Conservation (phyloP, 2,797 vertebrate species). For the Pogonophryne albipinna region DNA sequence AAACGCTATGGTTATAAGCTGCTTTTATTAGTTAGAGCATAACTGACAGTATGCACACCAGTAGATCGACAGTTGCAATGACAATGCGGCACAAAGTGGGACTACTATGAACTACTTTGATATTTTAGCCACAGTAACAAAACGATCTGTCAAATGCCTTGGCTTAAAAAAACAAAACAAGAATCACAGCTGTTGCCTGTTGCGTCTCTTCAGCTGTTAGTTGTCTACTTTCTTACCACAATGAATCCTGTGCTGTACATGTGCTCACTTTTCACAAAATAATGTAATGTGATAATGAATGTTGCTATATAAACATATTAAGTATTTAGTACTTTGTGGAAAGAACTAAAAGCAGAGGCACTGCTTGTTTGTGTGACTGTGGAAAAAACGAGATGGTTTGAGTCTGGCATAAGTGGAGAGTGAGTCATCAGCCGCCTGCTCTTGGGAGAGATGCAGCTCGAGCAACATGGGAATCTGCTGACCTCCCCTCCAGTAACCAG, state of each 20-base stretch:
- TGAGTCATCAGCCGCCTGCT: constrained; percentile 77
- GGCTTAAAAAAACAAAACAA: constrained; percentile 15
- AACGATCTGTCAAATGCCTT: constrained; percentile 32
- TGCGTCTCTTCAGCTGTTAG: constrained; percentile 51
- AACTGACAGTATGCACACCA: too few species aligned
- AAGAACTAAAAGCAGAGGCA: constrained; percentile 38
- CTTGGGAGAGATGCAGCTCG: constrained; percentile 33
- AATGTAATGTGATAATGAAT: constrained; percentile 14
- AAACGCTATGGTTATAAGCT: not conserved
- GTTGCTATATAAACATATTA: constrained; percentile 12
- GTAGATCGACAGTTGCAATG: too few species aligned
- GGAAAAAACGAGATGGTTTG: constrained; percentile 43
- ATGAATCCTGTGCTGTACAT: not conserved
- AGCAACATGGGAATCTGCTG: constrained; percentile 67
- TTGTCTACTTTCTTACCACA: constrained; percentile 15
- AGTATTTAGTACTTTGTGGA: constrained; percentile 5
- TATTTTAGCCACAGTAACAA: constrained; percentile 14
- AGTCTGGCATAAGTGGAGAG: constrained; percentile 64
- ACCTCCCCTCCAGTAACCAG: constrained; percentile 44
- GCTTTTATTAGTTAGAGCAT: not conserved
- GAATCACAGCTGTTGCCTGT: constrained; percentile 51
- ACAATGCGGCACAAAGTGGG: not conserved
- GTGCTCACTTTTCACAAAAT: constrained; percentile 4
- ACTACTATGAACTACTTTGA: constrained; percentile 3
- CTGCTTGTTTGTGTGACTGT: constrained; percentile 34